phyloP scores from a whole-genome alignment of 2,888 invertebrate genomes.

The Oxyscelio sp. region DNA sequence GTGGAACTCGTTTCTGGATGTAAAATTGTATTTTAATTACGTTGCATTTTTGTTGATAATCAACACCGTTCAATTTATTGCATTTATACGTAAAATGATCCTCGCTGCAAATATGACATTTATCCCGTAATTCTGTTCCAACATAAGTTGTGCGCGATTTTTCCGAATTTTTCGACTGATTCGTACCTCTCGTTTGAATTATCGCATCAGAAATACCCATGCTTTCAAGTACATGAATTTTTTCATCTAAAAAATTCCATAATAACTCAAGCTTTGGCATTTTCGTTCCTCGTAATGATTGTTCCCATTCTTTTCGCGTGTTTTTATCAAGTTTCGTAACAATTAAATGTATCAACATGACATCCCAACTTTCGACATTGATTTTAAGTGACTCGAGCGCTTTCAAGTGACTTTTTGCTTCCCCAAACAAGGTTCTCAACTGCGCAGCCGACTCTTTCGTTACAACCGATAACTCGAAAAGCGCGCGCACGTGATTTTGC shows the following conservation, averaged over 20 bases:
- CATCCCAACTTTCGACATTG: background rate
- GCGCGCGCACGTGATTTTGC: constrained; percentile 9
- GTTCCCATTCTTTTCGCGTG: constrained; percentile 20
- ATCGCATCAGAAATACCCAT: constrained; percentile 2
- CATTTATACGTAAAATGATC: background rate
- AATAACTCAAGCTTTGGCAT: constrained; percentile 15
- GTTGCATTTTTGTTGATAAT: background rate
- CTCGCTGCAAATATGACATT: background rate
- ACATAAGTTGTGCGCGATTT: background rate
- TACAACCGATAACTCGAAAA: constrained; percentile 11
- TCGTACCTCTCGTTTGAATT: background rate
- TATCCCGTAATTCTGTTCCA: background rate
- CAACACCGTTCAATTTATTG: background rate
- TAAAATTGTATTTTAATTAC: background rate
- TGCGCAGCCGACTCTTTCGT: background rate
- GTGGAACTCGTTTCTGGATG: no score
- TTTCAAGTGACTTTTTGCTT: constrained; percentile 13
- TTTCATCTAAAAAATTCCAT: constrained; percentile 13
- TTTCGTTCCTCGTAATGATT: background rate
- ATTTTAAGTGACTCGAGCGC: constrained; percentile 9
- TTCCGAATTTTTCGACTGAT: constrained; percentile 1
- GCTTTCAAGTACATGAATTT: constrained; percentile 10
- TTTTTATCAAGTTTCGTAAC: constrained; percentile 11
- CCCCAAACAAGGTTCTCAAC: background rate
- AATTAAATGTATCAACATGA: constrained; percentile 1